Base-by-base conservation (phyloP, 2,797 vertebrate genomes). In the Atherinosoma microstoma region DNA sequence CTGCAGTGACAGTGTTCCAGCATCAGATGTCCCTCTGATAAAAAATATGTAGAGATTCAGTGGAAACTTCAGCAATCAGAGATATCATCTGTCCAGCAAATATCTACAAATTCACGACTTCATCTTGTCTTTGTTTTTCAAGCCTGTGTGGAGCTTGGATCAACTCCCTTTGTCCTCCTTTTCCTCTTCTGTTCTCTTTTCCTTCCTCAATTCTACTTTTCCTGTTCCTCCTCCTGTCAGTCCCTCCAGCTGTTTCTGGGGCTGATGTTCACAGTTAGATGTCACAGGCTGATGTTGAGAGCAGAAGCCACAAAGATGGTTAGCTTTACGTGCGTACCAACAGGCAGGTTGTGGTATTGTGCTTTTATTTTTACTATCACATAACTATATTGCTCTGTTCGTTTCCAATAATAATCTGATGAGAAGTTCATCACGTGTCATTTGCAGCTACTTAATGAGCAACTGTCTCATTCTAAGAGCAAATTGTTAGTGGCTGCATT, bases 81-180 rank as follows among this genome's bases (percentile, higher is more conserved):
- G 58, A 76, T 58, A 80, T 73, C 86, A 91, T 92, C 84, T 90
- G 85, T 86, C 82, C 58, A 22, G 79, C 12, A n/a, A 56, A 49
- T n/a, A 70, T 51, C 27, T 54, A 59, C 69, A 63, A 67, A 38
- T 62, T 67, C 72, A 83, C 67, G 85, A 36, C 71, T 71, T 40
- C 70, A 78, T 79, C 66, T 79, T 22, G 75, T 29, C 75, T 80
- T 80, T 89, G 84, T 89, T 88, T 84, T 40, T 68, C 59, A 42
- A 47, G 54, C 40, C 69, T 54, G 51, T 53, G 66, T 81, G 72
- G 73, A 76, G 67, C 82, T 89, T 77, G 67, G 66, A 77, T 82
- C 70, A 29, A 69, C 84, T 84, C 81, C 76, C 85, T 91, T 89
- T 92, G 87, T 90, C 79, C 71, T 74, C 58, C 5, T 80, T 63